Percentiles rank a stretch among this genome's conserved stretches.
Evolutionary conservation across 92 coral and sea anemone genomes (phyloP).

Genomic region (Actinostola sp.): DNA sequence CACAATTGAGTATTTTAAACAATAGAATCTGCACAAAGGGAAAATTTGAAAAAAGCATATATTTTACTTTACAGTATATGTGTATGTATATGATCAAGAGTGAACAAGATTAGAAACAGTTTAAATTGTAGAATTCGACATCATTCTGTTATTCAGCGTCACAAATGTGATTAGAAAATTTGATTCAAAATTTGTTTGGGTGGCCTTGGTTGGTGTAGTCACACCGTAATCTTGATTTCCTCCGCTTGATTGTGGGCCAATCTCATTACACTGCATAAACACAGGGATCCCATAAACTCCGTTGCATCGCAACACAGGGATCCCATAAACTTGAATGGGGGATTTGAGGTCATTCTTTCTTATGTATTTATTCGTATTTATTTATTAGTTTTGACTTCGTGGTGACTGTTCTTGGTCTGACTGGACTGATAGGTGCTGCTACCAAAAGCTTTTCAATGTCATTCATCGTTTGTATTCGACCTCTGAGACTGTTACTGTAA

Average conservation of each 20-base stretch:
- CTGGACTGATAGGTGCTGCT: conserved; percentile 78
- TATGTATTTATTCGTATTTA: conserved; percentile 3
- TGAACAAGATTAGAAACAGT: too few species aligned
- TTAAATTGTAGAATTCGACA: too few species aligned
- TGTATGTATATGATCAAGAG: background rate
- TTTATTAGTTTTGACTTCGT: conserved; percentile 81
- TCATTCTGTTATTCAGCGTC: too few species aligned
- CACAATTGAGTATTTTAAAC: too few species aligned
- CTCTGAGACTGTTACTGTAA: conserved; percentile 87
- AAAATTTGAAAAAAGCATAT: too few species aligned
- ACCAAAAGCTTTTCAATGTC: conserved; percentile 59
- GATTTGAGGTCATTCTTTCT: too few species aligned
- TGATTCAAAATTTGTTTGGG: too few species aligned
- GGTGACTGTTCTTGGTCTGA: conserved; percentile 83
- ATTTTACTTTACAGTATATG: background rate
- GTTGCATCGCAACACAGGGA: background rate
- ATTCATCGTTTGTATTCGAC: conserved; percentile 85
- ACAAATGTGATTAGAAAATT: too few species aligned
- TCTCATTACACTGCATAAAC: too few species aligned
- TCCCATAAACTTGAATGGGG: background rate
- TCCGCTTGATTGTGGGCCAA: too few species aligned
- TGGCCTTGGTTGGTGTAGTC: too few species aligned
- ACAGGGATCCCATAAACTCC: background rate
- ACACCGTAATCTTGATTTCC: background rate
- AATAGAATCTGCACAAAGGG: too few species aligned